Evolutionary conservation across 1,140 invertebrate species (phyloP).

Genomic region (Microplitis mediator): DNA sequence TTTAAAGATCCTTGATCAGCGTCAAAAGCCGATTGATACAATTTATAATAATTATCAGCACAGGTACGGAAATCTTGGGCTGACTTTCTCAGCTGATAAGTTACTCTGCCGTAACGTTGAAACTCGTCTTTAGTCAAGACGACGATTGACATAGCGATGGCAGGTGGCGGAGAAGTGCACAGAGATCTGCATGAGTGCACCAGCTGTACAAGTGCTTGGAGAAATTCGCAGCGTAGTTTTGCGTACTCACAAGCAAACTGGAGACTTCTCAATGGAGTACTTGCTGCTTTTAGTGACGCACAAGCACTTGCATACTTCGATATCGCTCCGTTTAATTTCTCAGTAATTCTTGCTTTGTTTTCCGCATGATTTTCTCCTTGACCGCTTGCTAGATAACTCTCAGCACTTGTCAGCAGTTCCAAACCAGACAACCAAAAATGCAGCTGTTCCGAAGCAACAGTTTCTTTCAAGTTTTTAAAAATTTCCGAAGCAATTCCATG

Average conservation of each 20-base stretch:
- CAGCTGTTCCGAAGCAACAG: slow-evolving; percentile 86
- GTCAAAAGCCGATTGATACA: slow-evolving; percentile 93
- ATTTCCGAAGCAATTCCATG: slow-evolving; percentile 74
- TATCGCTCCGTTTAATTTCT: slow-evolving; percentile 68
- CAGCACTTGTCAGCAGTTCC: slow-evolving; percentile 72
- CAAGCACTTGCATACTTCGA: slow-evolving; percentile 70
- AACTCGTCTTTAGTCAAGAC: slow-evolving; percentile 80
- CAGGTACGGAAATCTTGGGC: slow-evolving; percentile 76
- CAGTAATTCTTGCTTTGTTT: slow-evolving; percentile 58
- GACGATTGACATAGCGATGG: slow-evolving; percentile 84
- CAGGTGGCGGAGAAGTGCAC: slow-evolving; percentile 89
- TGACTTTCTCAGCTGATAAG: slow-evolving; percentile 75
- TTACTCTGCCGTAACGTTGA: slow-evolving; percentile 81
- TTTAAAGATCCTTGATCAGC: slow-evolving; percentile 84
- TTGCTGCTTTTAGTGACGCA: slow-evolving; percentile 75
- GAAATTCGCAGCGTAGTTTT: slow-evolving; percentile 74
- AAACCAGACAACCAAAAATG: slow-evolving; percentile 89
- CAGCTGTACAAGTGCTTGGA: slow-evolving; percentile 77
- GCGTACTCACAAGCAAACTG: slow-evolving; percentile 83
- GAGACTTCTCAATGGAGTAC: slow-evolving; percentile 70
- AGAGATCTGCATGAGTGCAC: slow-evolving; percentile 81
- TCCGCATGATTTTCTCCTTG: slow-evolving; percentile 44
- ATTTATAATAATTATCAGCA: slow-evolving; percentile 77
- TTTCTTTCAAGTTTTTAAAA: slow-evolving; percentile 70
- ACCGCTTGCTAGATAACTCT: slow-evolving; percentile 61